These are phyloP conservation scores for Peromyscus californicus DNA, from an alignment of 2,113 vertebrate genomes.

Conservation along the genomic window DNA sequence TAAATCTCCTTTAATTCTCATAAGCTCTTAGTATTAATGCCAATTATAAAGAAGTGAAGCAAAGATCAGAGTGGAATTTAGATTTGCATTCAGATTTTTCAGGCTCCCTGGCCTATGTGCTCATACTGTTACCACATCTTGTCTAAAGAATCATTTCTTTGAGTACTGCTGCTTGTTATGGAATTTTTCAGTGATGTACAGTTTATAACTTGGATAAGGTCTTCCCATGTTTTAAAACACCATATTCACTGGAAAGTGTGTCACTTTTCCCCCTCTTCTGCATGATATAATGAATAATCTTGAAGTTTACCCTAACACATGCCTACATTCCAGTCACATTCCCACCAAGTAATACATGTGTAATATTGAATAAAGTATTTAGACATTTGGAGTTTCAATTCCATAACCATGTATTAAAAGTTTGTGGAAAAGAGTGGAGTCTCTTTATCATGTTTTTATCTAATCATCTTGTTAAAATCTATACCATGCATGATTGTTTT, in stretches of 20 bases:
- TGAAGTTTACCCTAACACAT: neutral
- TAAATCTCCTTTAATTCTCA: conserved; percentile 39
- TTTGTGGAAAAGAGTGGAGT: conserved; percentile 32
- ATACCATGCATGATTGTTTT: neutral
- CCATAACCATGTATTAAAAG: neutral
- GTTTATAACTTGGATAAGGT: conserved; percentile 30
- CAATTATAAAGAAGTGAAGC: conserved; percentile 17
- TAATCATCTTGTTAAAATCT: conserved; percentile 52
- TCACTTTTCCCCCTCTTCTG: neutral
- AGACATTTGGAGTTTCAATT: conserved; percentile 39
- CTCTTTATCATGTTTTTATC: neutral
- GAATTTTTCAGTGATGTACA: neutral
- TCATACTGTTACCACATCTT: neutral
- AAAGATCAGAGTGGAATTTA: conserved; percentile 5
- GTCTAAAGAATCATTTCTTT: neutral
- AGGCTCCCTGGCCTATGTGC: neutral
- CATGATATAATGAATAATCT: conserved; percentile 13
- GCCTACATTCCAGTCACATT: conserved; percentile 51
- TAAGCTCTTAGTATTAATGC: conserved; percentile 30
- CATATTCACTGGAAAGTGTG: neutral
- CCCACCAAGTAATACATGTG: conserved; percentile 43
- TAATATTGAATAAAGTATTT: conserved; percentile 45
- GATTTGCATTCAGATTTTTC: conserved; percentile 47
- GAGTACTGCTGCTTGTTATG: neutral
- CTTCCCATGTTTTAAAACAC: neutral